Conservation (phyloP, 2,113 vertebrate genomes). For the Tragelaphus scriptus region DNA sequence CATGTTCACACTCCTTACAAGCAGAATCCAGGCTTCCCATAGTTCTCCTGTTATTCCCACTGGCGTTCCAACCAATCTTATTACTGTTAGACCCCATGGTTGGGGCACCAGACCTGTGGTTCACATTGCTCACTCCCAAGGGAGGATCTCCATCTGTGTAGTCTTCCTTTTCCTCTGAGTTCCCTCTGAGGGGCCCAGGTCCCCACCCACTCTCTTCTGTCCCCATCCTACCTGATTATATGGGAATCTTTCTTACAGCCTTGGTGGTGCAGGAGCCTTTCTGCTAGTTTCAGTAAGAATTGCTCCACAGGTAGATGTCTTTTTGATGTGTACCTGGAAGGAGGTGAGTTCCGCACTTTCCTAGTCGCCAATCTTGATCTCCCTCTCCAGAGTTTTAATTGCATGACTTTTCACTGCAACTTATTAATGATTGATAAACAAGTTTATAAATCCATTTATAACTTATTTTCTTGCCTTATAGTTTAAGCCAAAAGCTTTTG, state of each 20-base stretch:
- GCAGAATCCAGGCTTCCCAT: not conserved
- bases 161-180: not conserved
- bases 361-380: not conserved
- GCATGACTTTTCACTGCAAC: not conserved
- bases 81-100: not conserved
- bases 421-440: not conserved
- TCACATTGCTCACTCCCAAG: not conserved
- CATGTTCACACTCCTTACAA: not conserved
- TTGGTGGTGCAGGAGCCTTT: not conserved
- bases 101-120: no score
- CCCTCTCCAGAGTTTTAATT: not conserved
- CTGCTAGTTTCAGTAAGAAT: not conserved
- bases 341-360: not conserved
- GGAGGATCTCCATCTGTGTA: not conserved
- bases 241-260: not conserved
- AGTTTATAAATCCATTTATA: not conserved
- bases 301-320: not conserved
- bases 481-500: not conserved
- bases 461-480: not conserved
- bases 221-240: not conserved
- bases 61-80: not conserved
- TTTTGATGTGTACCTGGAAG: not conserved
- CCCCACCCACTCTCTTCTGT: not conserved
- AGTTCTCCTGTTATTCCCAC: not conserved
- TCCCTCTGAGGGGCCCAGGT: not conserved